Evolutionary conservation across 2,113 vertebrate species (phyloP).

Genomic region (Amphiprion ocellaris): DNA sequence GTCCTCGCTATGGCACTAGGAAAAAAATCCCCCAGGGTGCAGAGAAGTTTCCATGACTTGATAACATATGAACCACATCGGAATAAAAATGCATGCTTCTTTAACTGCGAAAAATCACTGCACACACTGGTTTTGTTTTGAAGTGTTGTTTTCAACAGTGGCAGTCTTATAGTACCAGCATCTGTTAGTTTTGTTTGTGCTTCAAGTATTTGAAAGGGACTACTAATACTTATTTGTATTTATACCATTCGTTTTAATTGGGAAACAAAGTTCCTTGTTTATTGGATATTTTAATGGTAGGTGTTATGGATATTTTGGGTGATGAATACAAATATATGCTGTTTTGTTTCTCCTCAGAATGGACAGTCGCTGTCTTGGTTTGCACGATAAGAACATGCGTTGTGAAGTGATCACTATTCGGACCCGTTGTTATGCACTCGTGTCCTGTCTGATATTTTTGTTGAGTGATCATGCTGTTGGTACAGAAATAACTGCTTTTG

Average conservation of each 20-base stretch:
- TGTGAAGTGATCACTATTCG: slow-evolving; percentile 67
- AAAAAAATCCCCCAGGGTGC: slow-evolving; percentile 25
- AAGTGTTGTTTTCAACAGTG: slow-evolving; percentile 58
- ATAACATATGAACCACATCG: slow-evolving; percentile 43
- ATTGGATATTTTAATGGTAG: slow-evolving; percentile 60
- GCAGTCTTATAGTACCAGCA: slow-evolving; percentile 42
- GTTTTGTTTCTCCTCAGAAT: slow-evolving; percentile 43
- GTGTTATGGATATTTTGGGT: slow-evolving; percentile 63
- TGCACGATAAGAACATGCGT: slow-evolving; percentile 65
- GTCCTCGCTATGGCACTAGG: slow-evolving; percentile 52
- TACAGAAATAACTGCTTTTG: slow-evolving; percentile 44
- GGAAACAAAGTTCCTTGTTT: slow-evolving; percentile 47
- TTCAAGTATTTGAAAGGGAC: slow-evolving; percentile 76
- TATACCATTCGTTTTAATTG: slow-evolving; percentile 59
- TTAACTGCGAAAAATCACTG: slow-evolving; percentile 28
- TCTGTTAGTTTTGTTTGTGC: slow-evolving; percentile 57
- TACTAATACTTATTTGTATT: slow-evolving; percentile 65
- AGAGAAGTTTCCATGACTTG: slow-evolving; percentile 32
- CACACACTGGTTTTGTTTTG: slow-evolving; percentile 53
- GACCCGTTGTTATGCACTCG: slow-evolving; percentile 62
- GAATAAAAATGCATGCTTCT: slow-evolving; percentile 63
- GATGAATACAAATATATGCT: slow-evolving; percentile 38
- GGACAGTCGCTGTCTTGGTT: slow-evolving; percentile 61
- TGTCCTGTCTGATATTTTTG: slow-evolving; percentile 56
- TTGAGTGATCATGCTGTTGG: slow-evolving; percentile 48